Base-by-base conservation (phyloP, 2,888 invertebrate genomes). In the Leptura quadrifasciata region DNA sequence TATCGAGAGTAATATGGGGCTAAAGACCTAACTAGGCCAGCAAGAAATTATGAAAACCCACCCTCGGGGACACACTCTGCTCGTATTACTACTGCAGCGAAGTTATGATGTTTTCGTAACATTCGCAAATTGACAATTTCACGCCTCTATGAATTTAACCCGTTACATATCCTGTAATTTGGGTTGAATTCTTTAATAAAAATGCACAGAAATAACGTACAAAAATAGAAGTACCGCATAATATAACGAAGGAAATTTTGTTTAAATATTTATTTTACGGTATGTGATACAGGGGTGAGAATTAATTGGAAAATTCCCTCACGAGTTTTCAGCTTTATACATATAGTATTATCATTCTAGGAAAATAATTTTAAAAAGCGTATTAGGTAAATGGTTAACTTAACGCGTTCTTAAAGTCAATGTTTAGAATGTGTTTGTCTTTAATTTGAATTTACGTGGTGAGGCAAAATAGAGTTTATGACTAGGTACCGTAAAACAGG, bases 91-190 rank as follows among this genome's bases (percentile, higher is more conserved):
- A 71, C 57, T 63, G 73, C 58, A 64, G 70, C 57, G 52, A 61
- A 70, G 60, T 75, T 75, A 71, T 71, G 67, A 67, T 75, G 75
- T 75, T 71, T 75, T 70, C 64, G 65, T 75, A 63, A 65, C 75
- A 71, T 75, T 75, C 67, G 39, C 75, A 75, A 75, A 75, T 75
- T 75, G 75, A 75, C 75, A 75, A 75, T 75, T 75, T 75, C 70
- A 75, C 70, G 75, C 75, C 39, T 63, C 64, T 64, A 54, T 54
- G 75, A 64, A 57, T 61, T 21, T 70, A 75, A 75, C 75, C 75
- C 70, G 70, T 75, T 64, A 75, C 64, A 35, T 17, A 69, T 69
- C 58, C 58, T 6, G 57, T 39, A 69, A 20, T 58, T 39, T 12
- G 57, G 69, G 39, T 39, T 18, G 54, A n/a, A 58, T 57, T 20